Evolutionary conservation across 2,797 vertebrate species (phyloP), one percentile per base, ranked within the genome.

Genomic region (Cirrhinus mrigala): DNA sequence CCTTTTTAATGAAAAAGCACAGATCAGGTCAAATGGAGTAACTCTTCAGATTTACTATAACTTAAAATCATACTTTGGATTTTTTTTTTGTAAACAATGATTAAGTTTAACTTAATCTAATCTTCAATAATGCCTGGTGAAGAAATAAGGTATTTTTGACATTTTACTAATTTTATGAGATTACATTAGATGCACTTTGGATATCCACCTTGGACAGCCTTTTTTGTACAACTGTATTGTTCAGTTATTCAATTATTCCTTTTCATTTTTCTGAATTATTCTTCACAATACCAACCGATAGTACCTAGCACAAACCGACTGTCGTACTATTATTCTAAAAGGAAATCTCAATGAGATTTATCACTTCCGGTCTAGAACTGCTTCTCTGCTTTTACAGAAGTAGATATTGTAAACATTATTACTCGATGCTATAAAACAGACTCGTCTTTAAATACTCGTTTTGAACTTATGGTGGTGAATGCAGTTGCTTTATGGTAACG

Each of bases 251-350:
- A 24, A 6, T 15, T 3, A 24, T 24, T n/a, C 3, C 3, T 54
- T 74, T 54, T n/a, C 0, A 27, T 52, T 75, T 52, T 75, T 18
- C 8, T 74, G 15, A 16, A 24, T 62, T 46, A 16, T 33, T 80
- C 2, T 33, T 52, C 12, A n/a, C 10, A 0, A 50, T 27, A 9
- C 12, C 14, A 3, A 33, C 3, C 29, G 16, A 37, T 37, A 20
- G 33, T 58, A 16, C 40, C 9, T 44, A 4, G 1, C 18, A 8
- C 24, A 7, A n/a, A 11, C 40, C 14, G 4, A 12, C 56, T 11
- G 9, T 18, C 20, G 71, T 3, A 24, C 82, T 83, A 24, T 66
- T 83, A 83, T 66, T 83, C 52, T 83, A 58, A 83, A 83, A 48
- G 1, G 37, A 44, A 4, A 50, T 27, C 20, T 24, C 1, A 15